phyloP scores from a whole-genome alignment of 2,888 invertebrate genomes.

The Hecatera dysodea region DNA sequence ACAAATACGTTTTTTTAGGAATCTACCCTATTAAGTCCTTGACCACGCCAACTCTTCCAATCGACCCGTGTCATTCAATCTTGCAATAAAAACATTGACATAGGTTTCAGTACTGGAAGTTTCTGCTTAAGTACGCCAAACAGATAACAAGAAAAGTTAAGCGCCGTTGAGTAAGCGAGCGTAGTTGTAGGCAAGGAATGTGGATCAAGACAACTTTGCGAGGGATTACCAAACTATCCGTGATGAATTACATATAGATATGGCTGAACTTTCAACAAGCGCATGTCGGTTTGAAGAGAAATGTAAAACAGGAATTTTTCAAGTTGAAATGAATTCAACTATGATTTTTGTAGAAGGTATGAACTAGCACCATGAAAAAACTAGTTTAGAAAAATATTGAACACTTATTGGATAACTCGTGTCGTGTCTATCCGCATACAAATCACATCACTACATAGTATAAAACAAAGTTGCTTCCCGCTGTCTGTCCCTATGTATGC shows the following conservation, averaged over 20 bases:
- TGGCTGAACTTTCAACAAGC: constrained; percentile 18
- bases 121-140: constrained; percentile 57
- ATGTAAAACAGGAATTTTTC: background rate
- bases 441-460: no score
- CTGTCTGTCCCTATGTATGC: no score
- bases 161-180: constrained; percentile 67
- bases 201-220: constrained; percentile 57
- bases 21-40: background rate
- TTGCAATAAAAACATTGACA: constrained; percentile 54
- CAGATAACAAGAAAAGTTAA: constrained; percentile 77
- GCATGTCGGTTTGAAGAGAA: constrained; percentile 6
- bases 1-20: background rate
- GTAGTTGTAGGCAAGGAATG: constrained; percentile 55
- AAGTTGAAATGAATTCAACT: constrained; percentile 16
- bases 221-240: constrained; percentile 57
- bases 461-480: no score
- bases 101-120: constrained; percentile 35
- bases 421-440: no score
- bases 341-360: background rate
- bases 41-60: constrained; percentile 12
- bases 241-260: constrained; percentile 50
- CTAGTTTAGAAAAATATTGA: no score
- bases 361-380: no score
- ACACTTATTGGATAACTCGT: no score
- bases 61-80: constrained; percentile 28